These are phyloP conservation scores for Potamilus streckersoni DNA, from an alignment of 1,140 invertebrate species.

Conservation along the genomic window DNA sequence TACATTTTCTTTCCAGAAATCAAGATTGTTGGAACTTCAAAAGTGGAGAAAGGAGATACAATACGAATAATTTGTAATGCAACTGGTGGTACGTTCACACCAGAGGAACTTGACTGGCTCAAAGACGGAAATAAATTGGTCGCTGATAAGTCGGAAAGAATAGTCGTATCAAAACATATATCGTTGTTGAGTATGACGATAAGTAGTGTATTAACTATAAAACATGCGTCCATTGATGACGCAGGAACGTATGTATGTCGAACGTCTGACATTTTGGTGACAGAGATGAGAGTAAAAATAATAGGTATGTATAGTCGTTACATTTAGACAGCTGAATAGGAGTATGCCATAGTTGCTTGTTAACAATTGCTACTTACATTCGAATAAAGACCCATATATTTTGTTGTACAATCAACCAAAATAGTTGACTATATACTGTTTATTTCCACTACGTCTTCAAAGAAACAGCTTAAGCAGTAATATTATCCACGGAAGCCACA, in stretches of 20 bases:
- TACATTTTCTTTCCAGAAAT: constrained; percentile 8
- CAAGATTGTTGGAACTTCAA: constrained; percentile 7
- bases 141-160: constrained; percentile 16
- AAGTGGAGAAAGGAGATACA: constrained; percentile 15
- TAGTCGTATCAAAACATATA: constrained; percentile 30
- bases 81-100: constrained; percentile 19
- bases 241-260: constrained; percentile 20
- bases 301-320: neutral
- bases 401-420: too few relatives aligned
- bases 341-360: too few relatives aligned
- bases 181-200: constrained; percentile 26
- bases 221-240: constrained; percentile 7
- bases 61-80: constrained; percentile 20
- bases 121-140: constrained; percentile 19
- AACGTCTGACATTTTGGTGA: constrained; percentile 15
- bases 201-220: constrained; percentile 25
- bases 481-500: too few relatives aligned
- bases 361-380: too few relatives aligned
- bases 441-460: too few relatives aligned
- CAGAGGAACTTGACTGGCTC: constrained; percentile 26
- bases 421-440: too few relatives aligned
- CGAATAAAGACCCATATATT: too few relatives aligned
- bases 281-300: constrained; percentile 8
- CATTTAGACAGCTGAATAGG: too few relatives aligned
- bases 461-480: too few relatives aligned